Evolutionary conservation across 1,140 invertebrate genomes (phyloP), one percentile per base, ranked within the genome.

Genomic region (Cryptotermes secundus): DNA sequence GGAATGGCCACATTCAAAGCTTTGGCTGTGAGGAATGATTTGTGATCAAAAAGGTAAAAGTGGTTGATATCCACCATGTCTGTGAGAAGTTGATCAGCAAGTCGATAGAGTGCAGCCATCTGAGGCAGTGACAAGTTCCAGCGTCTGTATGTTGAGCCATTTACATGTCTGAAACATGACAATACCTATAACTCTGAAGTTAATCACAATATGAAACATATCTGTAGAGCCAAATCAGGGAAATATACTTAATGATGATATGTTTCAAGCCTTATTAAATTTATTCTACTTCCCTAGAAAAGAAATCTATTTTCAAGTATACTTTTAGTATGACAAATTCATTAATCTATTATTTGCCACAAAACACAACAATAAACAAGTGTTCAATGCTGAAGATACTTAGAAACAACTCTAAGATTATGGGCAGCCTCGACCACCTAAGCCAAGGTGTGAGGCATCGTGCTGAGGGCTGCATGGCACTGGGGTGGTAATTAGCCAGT

Each of bases 1-100:
- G 99, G 99, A 87, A 99, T 99, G n/a, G 99, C 99, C 96, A 99
- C 98, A 88, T 99, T 99, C 26, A 99, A 90, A 19, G 99, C 99
- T 91, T 99, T 99, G 1, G 99, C 99, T 31, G 99, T 99, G 90
- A 99, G 99, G 89, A 99, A 99, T 87, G 98, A 99, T 89, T 99
- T 99, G 22, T 98, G 94, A 91, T 99, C 99, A 91, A 99, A 99
- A 0, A 99, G 91, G 89, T 99, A 99, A 90, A 99, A 99, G 89
- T 99, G 99, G 89, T 99, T 99, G 85, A 97, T 94, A 92, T 99
- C 99, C 0, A 99, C 97, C 79, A 99, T 92, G 92, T 99, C 99
- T 26, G 99, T 99, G 2, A 99, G 90, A n/a, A 99, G 91, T 89
- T 99, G 98, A 92, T 99, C 99, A 4, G 98, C 99, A 84, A 99